Base-by-base conservation (phyloP, 2,797 vertebrate genomes). In the Garrulus glandarius region DNA sequence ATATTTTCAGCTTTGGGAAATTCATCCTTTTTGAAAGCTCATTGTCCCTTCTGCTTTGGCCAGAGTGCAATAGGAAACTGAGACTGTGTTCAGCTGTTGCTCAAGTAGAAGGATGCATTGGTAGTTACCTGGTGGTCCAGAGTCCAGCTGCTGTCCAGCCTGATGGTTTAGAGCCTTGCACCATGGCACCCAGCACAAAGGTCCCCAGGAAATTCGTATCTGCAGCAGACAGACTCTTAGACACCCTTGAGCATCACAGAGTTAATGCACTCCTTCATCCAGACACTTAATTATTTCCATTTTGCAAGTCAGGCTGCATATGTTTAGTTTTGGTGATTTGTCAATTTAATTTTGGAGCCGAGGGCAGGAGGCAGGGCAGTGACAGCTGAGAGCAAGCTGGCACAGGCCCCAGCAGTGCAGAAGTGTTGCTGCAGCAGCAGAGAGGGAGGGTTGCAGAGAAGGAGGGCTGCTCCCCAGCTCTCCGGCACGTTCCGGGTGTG, bases 401-500 rank as follows among this genome's bases (percentile, higher is more conserved):
- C 10, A 3, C 39, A 4, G 64, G 60, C 34, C 69, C 69, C 89
- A 59, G 72, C 9, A 83, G 68, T 6, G 79, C 60, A 84, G 79
- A 26, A 80, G 34, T 5, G 29, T 11, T 74, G 79, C 83, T 63
- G 87, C 79, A 60, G 77, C 53, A 56, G 72, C 77, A 36, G 68
- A 3, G 11, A 63, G 24, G 53, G 61, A 71, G 37, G 14, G 7
- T 0, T 52, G 71, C 80, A 43, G 82, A 0, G 27, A 50, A 24
- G 56, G 68, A 68, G 46, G 2, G 55, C 83, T 3, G 0, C 60
- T 67, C 29, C 36, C 68, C 1, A 0, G 18, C 44, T 61, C 34
- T 32, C 24, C 3, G 0, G 47, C 72, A 75, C 0, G 0, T 53
- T 71, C 88, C 8, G 34, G 26, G 47, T 27, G 6, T 2, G 0